Base-by-base conservation (phyloP, 2,113 vertebrate species). In the Petroica traversi region DNA sequence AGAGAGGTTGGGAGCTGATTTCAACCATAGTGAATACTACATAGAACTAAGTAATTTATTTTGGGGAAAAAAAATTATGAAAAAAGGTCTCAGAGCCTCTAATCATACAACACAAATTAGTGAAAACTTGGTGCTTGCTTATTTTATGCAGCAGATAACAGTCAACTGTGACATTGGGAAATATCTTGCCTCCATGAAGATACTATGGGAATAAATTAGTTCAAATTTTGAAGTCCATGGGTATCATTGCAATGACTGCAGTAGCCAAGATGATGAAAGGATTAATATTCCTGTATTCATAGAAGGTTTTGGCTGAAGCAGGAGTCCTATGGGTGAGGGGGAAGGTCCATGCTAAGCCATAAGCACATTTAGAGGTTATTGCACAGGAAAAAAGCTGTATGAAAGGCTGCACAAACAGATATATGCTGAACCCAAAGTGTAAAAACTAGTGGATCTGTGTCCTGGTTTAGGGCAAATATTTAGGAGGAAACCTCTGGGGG, bases 31-130 rank as follows among this genome's bases (percentile, higher is more conserved):
- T 28, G 25, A 22, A 46, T 63, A 48, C 3, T 19, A 4, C 16
- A 33, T 7, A 52, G 45, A 55, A 9, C 12, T 66, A 71, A 58
- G 14, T 29, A 58, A 18, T 40, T 9, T 31, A 3, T 2, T 14
- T 17, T 11, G 3, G 6, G 9, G 15, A 6, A 34, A 36, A 19
- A 26, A 41, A 23, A 11, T n/a, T n/a, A 12, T 4, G 28, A 0
- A 1, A 43, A 38, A 72, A 55, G 0, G 22, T 19, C 8, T 40
- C 33, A 36, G 19, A 52, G 22, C 3, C 8, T 69, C 55, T 61
- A 55, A n/a, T 46, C 10, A 43, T 38, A 68, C 17, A 84, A 40
- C 2, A 11, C 11, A 54, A 71, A 46, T 46, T 26, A 45, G 25
- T 71, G 38, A 75, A 74, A 80, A 76, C 9, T 45, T 82, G 14